Evolutionary conservation across 1,140 invertebrate species (phyloP).

Genomic region (Limonius californicus): DNA sequence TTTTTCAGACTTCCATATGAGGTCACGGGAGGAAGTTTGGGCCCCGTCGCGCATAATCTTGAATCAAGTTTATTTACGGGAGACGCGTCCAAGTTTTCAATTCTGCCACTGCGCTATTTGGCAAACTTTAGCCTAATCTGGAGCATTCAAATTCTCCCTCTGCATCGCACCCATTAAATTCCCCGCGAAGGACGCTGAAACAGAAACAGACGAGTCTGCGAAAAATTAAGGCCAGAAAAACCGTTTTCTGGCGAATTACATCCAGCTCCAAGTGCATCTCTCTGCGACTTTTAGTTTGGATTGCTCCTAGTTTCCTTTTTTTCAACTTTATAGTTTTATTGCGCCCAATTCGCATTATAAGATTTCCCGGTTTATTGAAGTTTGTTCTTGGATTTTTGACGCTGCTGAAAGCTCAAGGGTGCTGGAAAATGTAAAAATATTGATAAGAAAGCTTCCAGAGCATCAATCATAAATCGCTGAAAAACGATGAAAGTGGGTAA

Average conservation of each 20-base stretch:
- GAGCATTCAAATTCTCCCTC: neutral
- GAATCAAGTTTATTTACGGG: neutral
- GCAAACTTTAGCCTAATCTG: neutral
- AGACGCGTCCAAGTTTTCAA: conserved; percentile 4
- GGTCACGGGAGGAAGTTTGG: neutral
- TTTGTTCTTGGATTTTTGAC: no score
- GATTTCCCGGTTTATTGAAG: neutral
- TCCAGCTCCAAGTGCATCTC: neutral
- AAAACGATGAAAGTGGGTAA: no score
- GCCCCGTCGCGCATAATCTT: neutral
- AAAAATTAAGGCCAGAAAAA: neutral
- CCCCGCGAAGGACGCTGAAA: no score
- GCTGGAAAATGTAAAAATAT: no score
- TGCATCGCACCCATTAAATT: no score
- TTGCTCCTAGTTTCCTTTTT: neutral
- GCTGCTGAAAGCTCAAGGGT: no score
- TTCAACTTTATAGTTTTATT: conserved; percentile 2
- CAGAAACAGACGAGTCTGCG: no score
- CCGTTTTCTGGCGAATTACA: no score
- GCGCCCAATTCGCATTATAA: neutral
- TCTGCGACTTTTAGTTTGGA: neutral
- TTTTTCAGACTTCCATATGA: neutral
- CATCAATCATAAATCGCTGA: no score
- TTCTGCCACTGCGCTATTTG: neutral
- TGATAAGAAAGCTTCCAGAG: no score